Evolutionary conservation across 2,888 invertebrate species (phyloP).

Genomic region (Polydesmus complanatus): DNA sequence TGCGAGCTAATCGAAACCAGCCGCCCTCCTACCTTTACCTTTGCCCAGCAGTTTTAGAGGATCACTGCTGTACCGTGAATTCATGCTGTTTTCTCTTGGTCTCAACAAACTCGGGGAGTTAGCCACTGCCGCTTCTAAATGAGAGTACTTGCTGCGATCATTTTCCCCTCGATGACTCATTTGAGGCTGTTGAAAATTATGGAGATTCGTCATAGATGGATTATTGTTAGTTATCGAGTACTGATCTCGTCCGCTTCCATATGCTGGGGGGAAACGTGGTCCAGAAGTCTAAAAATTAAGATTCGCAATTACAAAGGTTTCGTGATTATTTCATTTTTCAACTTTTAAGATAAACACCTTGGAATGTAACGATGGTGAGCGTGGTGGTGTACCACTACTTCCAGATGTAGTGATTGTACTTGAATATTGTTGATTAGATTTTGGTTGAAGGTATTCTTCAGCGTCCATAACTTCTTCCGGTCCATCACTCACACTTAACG

Average conservation of each 20-base stretch:
- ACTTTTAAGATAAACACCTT: background rate
- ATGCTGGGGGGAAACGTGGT: background rate
- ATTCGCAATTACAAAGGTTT: no score
- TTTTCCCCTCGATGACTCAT: background rate
- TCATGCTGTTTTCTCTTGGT: constrained; percentile 22
- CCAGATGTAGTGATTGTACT: background rate
- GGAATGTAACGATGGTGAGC: background rate
- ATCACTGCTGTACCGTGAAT: constrained; percentile 64
- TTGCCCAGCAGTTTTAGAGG: constrained; percentile 52
- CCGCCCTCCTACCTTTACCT: constrained; percentile 27
- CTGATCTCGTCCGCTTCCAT: background rate
- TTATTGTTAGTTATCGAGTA: background rate
- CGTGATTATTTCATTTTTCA: no score
- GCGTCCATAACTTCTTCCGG: constrained; percentile 68
- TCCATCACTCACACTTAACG: constrained; percentile 54
- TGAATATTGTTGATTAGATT: constrained; percentile 41
- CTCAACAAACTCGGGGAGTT: constrained; percentile 22
- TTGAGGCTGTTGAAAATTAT: background rate
- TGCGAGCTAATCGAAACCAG: background rate
- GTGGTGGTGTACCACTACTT: background rate
- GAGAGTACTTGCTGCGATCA: constrained; percentile 23
- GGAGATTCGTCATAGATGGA: background rate
- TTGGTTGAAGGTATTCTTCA: constrained; percentile 83
- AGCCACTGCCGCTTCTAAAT: constrained; percentile 37
- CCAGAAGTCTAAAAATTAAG: background rate